A percentile compares a stretch with the other conserved stretches of the same genome.
phyloP scores from a whole-genome alignment of 2,113 vertebrate species.

The Varanus salvator region DNA sequence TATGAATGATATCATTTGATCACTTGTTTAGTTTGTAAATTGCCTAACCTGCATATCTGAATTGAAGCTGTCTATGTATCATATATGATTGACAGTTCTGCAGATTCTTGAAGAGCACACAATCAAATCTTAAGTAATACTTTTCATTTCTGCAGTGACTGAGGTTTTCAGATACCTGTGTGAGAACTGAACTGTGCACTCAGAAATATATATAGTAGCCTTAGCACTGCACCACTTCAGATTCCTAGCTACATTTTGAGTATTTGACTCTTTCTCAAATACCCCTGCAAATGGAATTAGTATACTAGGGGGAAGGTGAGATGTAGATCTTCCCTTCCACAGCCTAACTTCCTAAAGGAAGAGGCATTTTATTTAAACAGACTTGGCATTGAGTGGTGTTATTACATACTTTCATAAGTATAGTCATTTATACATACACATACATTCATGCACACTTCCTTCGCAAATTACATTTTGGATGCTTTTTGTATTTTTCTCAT shows the following conservation, averaged over 20 bases:
- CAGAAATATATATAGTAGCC: background rate
- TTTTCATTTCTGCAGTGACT: rapidly evolving
- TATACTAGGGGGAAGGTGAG: background rate
- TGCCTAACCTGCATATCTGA: background rate
- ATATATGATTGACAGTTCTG: background rate
- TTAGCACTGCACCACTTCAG: background rate
- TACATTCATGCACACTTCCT: background rate
- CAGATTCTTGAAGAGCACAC: background rate
- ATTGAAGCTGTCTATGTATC: background rate
- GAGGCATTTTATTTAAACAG: background rate
- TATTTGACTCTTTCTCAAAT: background rate
- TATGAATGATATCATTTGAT: background rate
- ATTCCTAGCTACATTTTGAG: background rate
- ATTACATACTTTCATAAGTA: no score
- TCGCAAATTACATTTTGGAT: background rate
- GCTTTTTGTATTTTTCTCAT: background rate
- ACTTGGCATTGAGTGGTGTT: background rate
- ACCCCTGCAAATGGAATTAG: background rate
- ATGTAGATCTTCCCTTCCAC: background rate
- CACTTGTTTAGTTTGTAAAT: background rate
- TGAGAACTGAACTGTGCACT: background rate
- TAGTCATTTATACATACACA: no score
- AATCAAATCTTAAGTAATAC: background rate
- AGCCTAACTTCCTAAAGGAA: background rate
- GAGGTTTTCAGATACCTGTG: background rate